Percentiles rank a stretch among this genome's conserved stretches.
These are phyloP conservation scores for Polyodon spathula DNA, from an alignment of 2,113 vertebrate genomes.

Conservation along the genomic window DNA sequence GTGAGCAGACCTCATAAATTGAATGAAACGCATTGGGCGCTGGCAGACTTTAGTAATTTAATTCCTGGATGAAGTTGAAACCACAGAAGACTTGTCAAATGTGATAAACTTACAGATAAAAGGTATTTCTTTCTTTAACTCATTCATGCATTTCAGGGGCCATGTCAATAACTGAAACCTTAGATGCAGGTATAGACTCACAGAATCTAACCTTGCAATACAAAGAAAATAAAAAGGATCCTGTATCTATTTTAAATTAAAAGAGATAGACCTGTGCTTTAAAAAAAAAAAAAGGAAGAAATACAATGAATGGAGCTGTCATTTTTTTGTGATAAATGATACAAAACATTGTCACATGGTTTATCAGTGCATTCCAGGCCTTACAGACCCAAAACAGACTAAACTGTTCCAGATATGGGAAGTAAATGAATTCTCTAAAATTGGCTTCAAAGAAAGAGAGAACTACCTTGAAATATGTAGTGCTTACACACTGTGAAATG, in stretches of 20 bases:
- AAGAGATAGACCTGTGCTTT: not conserved
- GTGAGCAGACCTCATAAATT: not conserved
- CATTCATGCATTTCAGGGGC: not conserved
- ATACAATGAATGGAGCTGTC: constrained; percentile 4
- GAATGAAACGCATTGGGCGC: not conserved
- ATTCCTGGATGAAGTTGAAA: constrained; percentile 6
- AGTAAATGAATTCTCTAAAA: constrained; percentile 9
- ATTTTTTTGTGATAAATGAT: constrained; percentile 9
- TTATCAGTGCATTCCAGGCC: constrained; percentile 9
- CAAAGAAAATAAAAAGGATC: not conserved
- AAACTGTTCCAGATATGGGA: constrained; percentile 1
- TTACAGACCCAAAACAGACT: constrained; percentile 1
- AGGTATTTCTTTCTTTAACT: not conserved
- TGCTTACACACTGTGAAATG: too few species aligned
- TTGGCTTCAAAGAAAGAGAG: not conserved
- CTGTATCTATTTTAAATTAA: not conserved
- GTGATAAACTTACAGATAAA: not conserved
- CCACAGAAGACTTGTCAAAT: constrained; percentile 7
- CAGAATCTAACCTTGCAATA: not conserved
- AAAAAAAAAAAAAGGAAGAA: constrained; percentile 1
- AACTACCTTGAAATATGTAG: constrained; percentile 11
- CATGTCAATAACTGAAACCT: not conserved
- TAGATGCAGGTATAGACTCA: not conserved
- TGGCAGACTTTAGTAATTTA: constrained; percentile 4
- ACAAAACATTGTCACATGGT: constrained; percentile 7